Evolutionary conservation across 37 sponge, comb jelly and placozoan species (phyloP), one percentile per base, ranked within the genome.

Genomic region (Ianthella basta): DNA sequence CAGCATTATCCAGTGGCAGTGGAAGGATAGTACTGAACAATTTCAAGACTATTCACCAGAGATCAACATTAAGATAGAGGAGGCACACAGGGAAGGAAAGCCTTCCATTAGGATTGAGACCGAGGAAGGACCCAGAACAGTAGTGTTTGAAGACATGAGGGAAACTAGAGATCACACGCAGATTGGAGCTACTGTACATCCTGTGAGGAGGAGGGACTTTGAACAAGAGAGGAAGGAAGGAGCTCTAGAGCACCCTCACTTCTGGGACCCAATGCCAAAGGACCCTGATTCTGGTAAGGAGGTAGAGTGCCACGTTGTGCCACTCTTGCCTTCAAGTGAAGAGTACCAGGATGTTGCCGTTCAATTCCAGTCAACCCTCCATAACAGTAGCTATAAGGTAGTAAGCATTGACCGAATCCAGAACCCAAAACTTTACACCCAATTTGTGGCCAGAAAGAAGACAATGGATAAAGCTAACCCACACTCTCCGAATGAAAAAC

Each of bases 371-470:
- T 6, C 36, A 30, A 34, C 75, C 37, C 27, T 73, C 38, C 4
- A 6, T 73, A 12, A 34, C 8, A 6, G 32, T 34, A 15, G 6
- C 15, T 6, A 14, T 15, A 63, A 84, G 19, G 23, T 84, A 37
- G 18, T 25, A 5, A 84, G 40, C 6, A 85, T 85, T n/a, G 35
- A 85, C 15, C 86, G 78, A 18, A 32, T 85, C 39, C 79, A 85
- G 60, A 78, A 78, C 4, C 78, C 59, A 15, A 30, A 35, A 38
- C 77, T 85, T 4, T 79, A 79, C 59, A n/a, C 39, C n/a, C 64
- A 75, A 16, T 85, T 80, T 53, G 10, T 60, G 0, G 33, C 78
- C 25, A 66, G 59, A 44, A 85, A 85, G 78, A 73, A 79, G 34
- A 24, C 21, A 33, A 73, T 85, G 40, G 79, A 73, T 18, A 61